Base-by-base conservation (phyloP, 1,140 invertebrate genomes). In the Contarinia nasturtii region DNA sequence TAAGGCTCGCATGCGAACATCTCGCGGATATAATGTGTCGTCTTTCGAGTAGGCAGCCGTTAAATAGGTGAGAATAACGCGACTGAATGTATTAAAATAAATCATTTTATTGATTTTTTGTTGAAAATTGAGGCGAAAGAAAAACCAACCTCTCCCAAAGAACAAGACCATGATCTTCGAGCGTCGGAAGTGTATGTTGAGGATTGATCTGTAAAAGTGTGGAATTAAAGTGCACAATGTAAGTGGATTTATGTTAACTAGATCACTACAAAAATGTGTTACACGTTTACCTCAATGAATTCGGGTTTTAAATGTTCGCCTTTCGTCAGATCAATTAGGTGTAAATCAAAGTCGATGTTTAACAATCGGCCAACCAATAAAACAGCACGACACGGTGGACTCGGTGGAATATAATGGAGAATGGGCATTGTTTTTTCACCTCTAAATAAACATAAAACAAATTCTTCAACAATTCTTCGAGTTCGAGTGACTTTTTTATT, bases 31-130 rank as follows among this genome's bases (percentile, higher is more conserved):
- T 0, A 86, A 56, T 2, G 68, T 55, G 48, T 66, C 67, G 45
- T 77, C 73, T 46, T 76, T 75, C 0, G 70, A 77, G 51, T 86
- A 87, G 36, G 77, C 69, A 45, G 77, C 75, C 5, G 70, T 77
- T 50, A 86, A 57, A 58, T 86, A 86, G 0, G 70, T 57, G 48
- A 79, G 67, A 14, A 84, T 83, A 0, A 80, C 79, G 19, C 80
- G 79, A 59, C 80, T 71, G 51, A 36, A 62, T 5, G 4, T 14
- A 38, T 27, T 5, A 27, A 27, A 27, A 27, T 27, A 10, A 27
- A 27, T 27, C 27, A 27, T 27, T 27, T 5, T 10, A 27, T 27
- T 27, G 27, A 10, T 27, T 27, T 27, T 27, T 27, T 40, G 12
- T 7, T 40, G 3, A 4, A 40, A 40, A 5, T 40, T n/a, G 4